phyloP scores from a whole-genome alignment of 1,140 invertebrate species.

The Sycophaga agraensis region DNA sequence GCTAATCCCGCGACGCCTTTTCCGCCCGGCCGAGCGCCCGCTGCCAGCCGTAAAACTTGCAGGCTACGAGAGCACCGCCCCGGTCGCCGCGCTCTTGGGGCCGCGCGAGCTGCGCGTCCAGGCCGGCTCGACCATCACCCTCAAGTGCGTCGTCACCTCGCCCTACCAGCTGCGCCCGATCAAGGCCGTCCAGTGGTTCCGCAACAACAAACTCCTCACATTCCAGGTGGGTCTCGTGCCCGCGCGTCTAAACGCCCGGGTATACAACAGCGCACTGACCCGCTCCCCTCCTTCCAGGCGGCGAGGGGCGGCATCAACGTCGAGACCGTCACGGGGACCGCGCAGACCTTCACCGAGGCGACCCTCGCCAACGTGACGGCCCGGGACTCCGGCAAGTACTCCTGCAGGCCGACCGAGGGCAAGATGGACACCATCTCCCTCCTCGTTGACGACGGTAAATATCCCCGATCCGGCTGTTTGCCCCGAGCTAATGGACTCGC shows the following conservation, averaged over 20 bases:
- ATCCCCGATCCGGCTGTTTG: too few species aligned
- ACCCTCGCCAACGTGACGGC: slow-evolving; percentile 54
- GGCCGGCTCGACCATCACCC: slow-evolving; percentile 54
- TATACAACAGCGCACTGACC: not conserved
- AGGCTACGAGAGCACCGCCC: slow-evolving; percentile 56
- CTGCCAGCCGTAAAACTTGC: too few species aligned
- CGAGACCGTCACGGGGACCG: slow-evolving; percentile 55
- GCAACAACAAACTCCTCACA: slow-evolving; percentile 57
- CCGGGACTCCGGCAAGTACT: slow-evolving; percentile 60
- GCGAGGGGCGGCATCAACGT: slow-evolving; percentile 56
- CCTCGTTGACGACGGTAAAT: slow-evolving; percentile 51
- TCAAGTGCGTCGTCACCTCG: slow-evolving; percentile 56
- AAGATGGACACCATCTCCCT: slow-evolving; percentile 56
- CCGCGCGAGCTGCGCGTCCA: slow-evolving; percentile 53
- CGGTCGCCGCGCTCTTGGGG: slow-evolving; percentile 54
- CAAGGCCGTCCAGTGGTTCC: slow-evolving; percentile 55
- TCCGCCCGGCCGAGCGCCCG: too few species aligned
- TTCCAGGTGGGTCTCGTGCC: slow-evolving; percentile 51
- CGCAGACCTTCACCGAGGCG: slow-evolving; percentile 53
- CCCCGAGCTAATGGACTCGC: too few species aligned
- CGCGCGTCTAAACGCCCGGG: not conserved
- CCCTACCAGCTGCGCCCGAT: slow-evolving; percentile 53
- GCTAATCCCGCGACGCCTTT: slow-evolving; percentile 39
- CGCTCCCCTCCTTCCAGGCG: slow-evolving; percentile 35
- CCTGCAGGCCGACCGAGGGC: slow-evolving; percentile 59